Percentiles rank a stretch among this genome's conserved stretches.
phyloP scores from a whole-genome alignment of 2,888 invertebrate genomes.

The Scaptomyza parva region DNA sequence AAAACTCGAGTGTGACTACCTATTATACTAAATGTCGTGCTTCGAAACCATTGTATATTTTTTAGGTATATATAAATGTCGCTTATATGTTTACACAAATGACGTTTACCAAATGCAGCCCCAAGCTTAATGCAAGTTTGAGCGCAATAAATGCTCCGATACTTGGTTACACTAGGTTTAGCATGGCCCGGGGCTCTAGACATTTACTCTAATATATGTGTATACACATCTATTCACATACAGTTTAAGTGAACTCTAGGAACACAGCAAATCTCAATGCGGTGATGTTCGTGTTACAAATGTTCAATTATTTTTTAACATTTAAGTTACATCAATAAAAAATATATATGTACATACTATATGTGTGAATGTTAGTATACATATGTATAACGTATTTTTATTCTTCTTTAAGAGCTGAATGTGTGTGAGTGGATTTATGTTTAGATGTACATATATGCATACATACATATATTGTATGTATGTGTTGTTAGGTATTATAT shows the following conservation, averaged over 20 bases:
- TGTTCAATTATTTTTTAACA: slow-evolving; percentile 12
- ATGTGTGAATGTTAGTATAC: slow-evolving; percentile 5
- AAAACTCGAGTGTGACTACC: slow-evolving; percentile 44
- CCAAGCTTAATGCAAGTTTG: slow-evolving; percentile 27
- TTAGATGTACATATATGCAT: neutral
- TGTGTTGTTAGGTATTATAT: slow-evolving; percentile 11
- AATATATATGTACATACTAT: slow-evolving; percentile 19
- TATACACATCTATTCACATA: slow-evolving; percentile 15
- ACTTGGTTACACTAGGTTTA: neutral
- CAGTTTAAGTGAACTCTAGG: slow-evolving; percentile 42
- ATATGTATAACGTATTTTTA: slow-evolving; percentile 28
- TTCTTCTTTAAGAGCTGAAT: slow-evolving; percentile 22
- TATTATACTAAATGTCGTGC: slow-evolving; percentile 43
- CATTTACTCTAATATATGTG: slow-evolving; percentile 21
- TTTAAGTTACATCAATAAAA: slow-evolving; percentile 21
- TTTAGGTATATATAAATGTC: slow-evolving; percentile 19
- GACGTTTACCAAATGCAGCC: slow-evolving; percentile 52
- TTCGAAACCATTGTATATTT: slow-evolving; percentile 44
- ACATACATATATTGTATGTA: neutral
- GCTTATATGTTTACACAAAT: slow-evolving; percentile 42
- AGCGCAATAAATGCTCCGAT: slow-evolving; percentile 52
- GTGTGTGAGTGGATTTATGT: slow-evolving; percentile 11
- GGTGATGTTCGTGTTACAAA: slow-evolving; percentile 23
- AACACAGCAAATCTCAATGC: slow-evolving; percentile 54
- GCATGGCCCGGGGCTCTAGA: slow-evolving; percentile 26